Evolutionary conservation across 2,888 invertebrate genomes (phyloP), one percentile per base, ranked within the genome.

Genomic region (Eupithecia inturbata): DNA sequence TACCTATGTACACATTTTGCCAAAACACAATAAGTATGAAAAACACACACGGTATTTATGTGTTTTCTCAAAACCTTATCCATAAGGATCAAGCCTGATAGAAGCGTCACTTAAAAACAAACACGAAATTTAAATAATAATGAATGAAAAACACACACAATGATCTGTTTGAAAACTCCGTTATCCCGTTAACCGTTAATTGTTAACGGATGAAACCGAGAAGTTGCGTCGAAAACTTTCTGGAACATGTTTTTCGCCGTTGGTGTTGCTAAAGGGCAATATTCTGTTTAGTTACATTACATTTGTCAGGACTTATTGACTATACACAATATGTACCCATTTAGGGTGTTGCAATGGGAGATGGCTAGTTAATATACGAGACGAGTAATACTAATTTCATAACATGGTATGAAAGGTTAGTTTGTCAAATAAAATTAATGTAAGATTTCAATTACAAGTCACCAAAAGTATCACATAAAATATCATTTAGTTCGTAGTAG

Each of bases 211-310:
- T 82, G 71, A 77, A 76, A 62, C 64, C 67, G 68, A 57, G 76
- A 76, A 82, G 75, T 79, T 80, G 74, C 82, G 80, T 81, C 80
- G 41, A 77, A 78, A 82, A 75, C 79, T 84, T 83, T 84, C 84
- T 75, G 26, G 41, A 78, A 66, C 82, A 82, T 69, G 71, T 74
- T 81, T 71, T 79, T 79, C 72, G 76, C 53, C 33, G 36, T 39
- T 53, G 67, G 69, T 39, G 36, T 39, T 49, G 67, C 70, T 57
- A 73, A 78, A 78, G 76, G 77, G 77, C 70, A 70, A 33, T 22
- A n/a, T 5, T 22, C n/a, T n/a, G n/a, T n/a, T n/a, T n/a, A n/a
- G n/a, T n/a, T n/a, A n/a, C n/a, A n/a, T n/a, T n/a, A n/a, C n/a
- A n/a, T n/a, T n/a, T n/a, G n/a, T n/a, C n/a, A n/a, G n/a, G n/a